Percentiles rank a stretch among this genome's conserved stretches.
Conservation (phyloP, 2,888 invertebrate species). For the Rhagophthalmus giganteus region DNA sequence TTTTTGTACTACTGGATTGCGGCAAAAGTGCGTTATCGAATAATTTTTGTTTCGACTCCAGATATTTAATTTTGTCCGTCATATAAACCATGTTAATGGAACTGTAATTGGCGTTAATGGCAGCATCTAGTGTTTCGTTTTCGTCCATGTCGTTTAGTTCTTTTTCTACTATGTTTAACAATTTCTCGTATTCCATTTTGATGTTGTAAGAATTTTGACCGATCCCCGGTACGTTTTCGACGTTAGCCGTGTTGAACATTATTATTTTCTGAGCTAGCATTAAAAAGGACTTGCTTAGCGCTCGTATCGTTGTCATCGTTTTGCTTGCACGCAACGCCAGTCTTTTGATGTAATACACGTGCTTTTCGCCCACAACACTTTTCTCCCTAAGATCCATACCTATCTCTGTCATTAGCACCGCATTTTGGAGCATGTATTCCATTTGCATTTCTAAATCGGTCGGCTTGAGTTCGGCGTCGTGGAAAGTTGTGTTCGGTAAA, state of each 20-base stretch:
- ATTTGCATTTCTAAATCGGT: slow-evolving; percentile 36
- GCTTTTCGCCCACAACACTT: slow-evolving; percentile 51
- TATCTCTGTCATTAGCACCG: slow-evolving; percentile 51
- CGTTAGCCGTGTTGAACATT: slow-evolving; percentile 37
- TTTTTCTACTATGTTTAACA: slow-evolving; percentile 48
- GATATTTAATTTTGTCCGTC: slow-evolving; percentile 49
- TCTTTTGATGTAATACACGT: slow-evolving; percentile 50
- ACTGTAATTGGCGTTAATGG: slow-evolving; percentile 8
- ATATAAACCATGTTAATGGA: slow-evolving; percentile 39
- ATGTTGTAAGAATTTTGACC: slow-evolving; percentile 36
- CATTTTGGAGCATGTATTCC: slow-evolving; percentile 50
- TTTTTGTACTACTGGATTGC: slow-evolving; percentile 44
- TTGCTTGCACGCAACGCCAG: slow-evolving; percentile 49
- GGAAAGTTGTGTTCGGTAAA: no score
- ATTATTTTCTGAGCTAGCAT: slow-evolving; percentile 48
- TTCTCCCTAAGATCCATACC: slow-evolving; percentile 54
- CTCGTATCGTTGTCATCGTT: slow-evolving; percentile 48
- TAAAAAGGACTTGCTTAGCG: slow-evolving; percentile 48
- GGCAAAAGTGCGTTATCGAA: slow-evolving; percentile 38
- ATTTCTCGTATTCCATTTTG: slow-evolving; percentile 49
- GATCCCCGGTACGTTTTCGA: slow-evolving; percentile 34
- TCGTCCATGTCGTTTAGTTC: slow-evolving; percentile 50
- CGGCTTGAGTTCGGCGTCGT: no score
- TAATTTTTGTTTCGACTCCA: slow-evolving; percentile 44
- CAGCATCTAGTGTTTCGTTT: slow-evolving; percentile 39